These are phyloP conservation scores for Phataginus tricuspis DNA, from an alignment of 2,797 vertebrate species.

Conservation along the genomic window DNA sequence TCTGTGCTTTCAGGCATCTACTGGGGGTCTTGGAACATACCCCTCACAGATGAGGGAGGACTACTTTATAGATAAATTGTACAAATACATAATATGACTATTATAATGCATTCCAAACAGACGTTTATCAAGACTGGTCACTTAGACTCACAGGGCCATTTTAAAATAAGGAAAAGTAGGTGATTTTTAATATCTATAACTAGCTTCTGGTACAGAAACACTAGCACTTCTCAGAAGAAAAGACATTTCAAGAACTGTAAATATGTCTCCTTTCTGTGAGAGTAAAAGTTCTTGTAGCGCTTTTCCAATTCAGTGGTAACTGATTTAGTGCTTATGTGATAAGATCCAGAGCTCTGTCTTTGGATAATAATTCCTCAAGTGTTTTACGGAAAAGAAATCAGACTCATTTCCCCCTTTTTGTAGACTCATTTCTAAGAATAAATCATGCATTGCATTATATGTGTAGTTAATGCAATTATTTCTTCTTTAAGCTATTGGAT, in stretches of 20 bases:
- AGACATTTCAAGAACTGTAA: slow-evolving; percentile 22
- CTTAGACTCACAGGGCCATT: neutral
- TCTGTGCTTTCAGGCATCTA: neutral
- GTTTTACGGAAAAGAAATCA: slow-evolving; percentile 27
- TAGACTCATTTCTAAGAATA: neutral
- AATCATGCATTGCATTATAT: neutral
- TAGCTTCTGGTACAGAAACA: slow-evolving; percentile 11
- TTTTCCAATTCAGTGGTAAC: neutral
- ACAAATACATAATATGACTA: slow-evolving; percentile 43
- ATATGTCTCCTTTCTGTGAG: slow-evolving; percentile 4
- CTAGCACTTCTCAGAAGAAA: neutral
- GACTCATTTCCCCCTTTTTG: neutral
- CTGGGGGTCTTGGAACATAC: neutral
- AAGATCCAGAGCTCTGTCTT: slow-evolving; percentile 2
- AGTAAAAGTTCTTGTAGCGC: neutral
- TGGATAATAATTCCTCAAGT: slow-evolving; percentile 33
- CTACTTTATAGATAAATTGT: neutral
- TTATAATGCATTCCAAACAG: neutral
- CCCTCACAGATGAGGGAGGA: neutral
- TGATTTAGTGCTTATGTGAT: neutral
- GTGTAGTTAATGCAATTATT: neutral
- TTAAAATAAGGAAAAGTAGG: slow-evolving; percentile 47
- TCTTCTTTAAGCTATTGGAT: neutral
- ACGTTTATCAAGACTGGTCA: slow-evolving; percentile 53
- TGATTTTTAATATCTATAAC: slow-evolving; percentile 37